Base-by-base conservation (phyloP, 2,888 invertebrate species). In the Drosophila subsilvestris region DNA sequence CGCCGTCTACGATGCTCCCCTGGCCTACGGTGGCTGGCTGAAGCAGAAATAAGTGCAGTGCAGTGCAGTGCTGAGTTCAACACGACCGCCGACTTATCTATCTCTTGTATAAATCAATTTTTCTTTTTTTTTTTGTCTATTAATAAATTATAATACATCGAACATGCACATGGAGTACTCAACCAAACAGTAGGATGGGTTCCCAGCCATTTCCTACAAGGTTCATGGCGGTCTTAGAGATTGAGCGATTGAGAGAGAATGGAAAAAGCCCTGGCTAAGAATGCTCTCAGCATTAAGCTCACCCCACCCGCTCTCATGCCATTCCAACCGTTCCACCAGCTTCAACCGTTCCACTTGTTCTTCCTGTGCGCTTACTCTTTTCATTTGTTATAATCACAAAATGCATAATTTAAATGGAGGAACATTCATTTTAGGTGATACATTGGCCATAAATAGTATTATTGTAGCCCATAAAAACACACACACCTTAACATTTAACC, bases 21-120 rank as follows among this genome's bases (percentile, higher is more conserved):
- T 87, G 42, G 63, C 72, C 74, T 79, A 84, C 22, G 77, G 88
- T 44, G 88, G 85, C 42, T 57, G 67, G 60, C 58, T 84, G 62
- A 84, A 86, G 60, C 65, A 85, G 58, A 85, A 76, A 63, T 75
- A 75, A 48, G 43, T 20, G 0, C 4, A n/a, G n/a, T n/a, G n/a
- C 1, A 20, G 20, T 20, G 32, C 37, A 37, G 7, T 37, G 14
- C 37, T 6, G 14, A 14, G 7, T n/a, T n/a, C 14, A n/a, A 37
- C 6, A 5, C n/a, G 37, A 37, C n/a, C 14, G 32, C 32, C 12
- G 8, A 12, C 37, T 7, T 37, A 37, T 7, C 14, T 2, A 7
- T n/a, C 37, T 14, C 37, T 37, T 37, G 14, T n/a, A 27, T 27
- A 9, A 27, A 27, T 2, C 27, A 1, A 27, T 5, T 27, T 14